Conservation (phyloP, 2,888 invertebrate species). For the Drosophila pseudotalamancana region DNA sequence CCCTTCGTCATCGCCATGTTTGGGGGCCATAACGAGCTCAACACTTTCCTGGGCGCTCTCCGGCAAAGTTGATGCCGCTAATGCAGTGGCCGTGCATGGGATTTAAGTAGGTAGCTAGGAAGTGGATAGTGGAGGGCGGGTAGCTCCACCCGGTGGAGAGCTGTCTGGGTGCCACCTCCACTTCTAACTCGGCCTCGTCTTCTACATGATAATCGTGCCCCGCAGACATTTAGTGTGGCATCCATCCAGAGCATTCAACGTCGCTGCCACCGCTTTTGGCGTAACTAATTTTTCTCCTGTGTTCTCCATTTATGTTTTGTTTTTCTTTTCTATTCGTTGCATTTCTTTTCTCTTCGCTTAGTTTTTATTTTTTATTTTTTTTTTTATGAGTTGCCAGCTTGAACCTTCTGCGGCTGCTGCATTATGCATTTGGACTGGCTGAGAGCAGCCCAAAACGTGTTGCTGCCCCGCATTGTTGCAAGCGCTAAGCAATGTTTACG, state of each 20-base stretch:
- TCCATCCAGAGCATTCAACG: slow-evolving; percentile 48
- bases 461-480: slow-evolving; percentile 55
- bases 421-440: slow-evolving; percentile 61
- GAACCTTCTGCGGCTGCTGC: slow-evolving; percentile 45
- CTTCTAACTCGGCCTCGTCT: slow-evolving; percentile 18
- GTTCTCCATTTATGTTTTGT: slow-evolving; percentile 54
- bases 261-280: slow-evolving; percentile 68
- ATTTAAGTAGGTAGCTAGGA: slow-evolving; percentile 19
- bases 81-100: slow-evolving; percentile 38
- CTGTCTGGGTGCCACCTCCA: slow-evolving; percentile 18
- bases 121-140: neutral
- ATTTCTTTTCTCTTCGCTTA: too few relatives aligned
- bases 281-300: slow-evolving; percentile 76
- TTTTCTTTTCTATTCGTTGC: slow-evolving; percentile 35
- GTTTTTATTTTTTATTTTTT: slow-evolving; percentile 12
- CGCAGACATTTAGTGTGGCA: slow-evolving; percentile 72
- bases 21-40: slow-evolving; percentile 26
- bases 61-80: slow-evolving; percentile 33
- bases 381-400: slow-evolving; percentile 22
- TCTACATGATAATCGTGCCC: slow-evolving; percentile 74
- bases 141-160: neutral
- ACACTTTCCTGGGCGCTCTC: slow-evolving; percentile 18
- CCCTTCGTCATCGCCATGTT: neutral
- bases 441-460: slow-evolving; percentile 28
- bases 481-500: slow-evolving; percentile 73